Evolutionary conservation across 2,113 vertebrate species (phyloP).

Genomic region (Daubentonia madagascariensis): DNA sequence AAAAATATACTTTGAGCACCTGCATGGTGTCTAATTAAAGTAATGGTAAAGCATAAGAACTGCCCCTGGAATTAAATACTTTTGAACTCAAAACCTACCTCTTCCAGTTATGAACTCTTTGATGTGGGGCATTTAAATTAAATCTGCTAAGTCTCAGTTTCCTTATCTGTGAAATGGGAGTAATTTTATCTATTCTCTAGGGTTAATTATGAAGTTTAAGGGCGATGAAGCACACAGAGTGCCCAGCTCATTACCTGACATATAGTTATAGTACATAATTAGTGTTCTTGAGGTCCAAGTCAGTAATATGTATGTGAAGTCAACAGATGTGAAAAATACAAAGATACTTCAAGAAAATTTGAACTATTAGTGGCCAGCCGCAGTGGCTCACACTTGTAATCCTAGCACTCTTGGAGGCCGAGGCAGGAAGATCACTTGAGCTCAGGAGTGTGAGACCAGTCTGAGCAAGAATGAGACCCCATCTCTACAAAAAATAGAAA

Average conservation of each 20-base stretch:
- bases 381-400: too few species aligned
- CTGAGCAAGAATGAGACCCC: too few species aligned
- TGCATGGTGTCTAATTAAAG: neutral
- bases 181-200: neutral
- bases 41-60: neutral
- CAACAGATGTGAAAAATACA: neutral
- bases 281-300: neutral
- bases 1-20: neutral
- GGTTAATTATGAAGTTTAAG: neutral
- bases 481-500: too few species aligned
- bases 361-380: too few species aligned
- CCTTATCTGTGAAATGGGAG: neutral
- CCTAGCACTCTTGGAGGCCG: too few species aligned
- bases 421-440: too few species aligned
- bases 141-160: neutral
- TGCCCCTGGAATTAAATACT: neutral
- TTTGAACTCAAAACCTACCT: neutral
- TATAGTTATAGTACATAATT: neutral
- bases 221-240: neutral
- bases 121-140: neutral
- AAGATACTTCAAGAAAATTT: neutral
- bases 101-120: neutral
- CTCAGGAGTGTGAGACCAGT: too few species aligned
- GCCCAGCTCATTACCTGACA: neutral
- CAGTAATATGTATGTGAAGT: neutral